These are phyloP conservation scores for Sparidentex hasta DNA, from an alignment of 2,797 vertebrate species.

Conservation along the genomic window DNA sequence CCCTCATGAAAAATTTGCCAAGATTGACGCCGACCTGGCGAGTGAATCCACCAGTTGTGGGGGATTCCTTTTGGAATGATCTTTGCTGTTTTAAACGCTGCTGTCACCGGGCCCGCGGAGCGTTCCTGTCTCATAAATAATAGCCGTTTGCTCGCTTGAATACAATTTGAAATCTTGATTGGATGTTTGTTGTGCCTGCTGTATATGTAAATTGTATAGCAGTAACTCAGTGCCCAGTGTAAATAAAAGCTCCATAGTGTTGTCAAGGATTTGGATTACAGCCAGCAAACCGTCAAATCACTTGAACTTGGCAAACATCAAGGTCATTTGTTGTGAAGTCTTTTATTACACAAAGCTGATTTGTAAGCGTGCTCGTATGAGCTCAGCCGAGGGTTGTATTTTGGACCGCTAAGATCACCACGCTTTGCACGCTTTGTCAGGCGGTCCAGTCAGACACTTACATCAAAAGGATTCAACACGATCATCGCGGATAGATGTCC, in stretches of 20 bases:
- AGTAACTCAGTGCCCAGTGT: neutral
- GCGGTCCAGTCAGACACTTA: constrained; percentile 36
- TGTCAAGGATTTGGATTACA: neutral
- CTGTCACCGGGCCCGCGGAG: neutral
- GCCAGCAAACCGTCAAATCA: constrained; percentile 5
- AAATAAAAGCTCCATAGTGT: neutral
- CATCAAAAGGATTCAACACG: constrained; percentile 29
- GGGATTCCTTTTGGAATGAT: neutral
- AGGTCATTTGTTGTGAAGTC: constrained; percentile 19
- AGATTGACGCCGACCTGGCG: neutral
- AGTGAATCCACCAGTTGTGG: neutral
- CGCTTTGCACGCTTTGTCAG: constrained; percentile 29
- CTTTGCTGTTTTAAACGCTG: neutral
- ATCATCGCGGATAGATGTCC: constrained; percentile 40
- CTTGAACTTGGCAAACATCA: constrained; percentile 3
- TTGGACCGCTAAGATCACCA: neutral
- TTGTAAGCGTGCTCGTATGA: constrained; percentile 3
- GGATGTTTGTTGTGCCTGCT: neutral
- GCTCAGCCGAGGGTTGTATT: neutral
- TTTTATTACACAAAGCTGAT: neutral
- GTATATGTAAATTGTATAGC: neutral
- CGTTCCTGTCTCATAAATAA: constrained; percentile 2
- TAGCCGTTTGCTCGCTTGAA: constrained; percentile 5
- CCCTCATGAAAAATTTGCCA: neutral
- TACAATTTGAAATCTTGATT: constrained; percentile 21